Percentiles rank a stretch among this genome's conserved stretches.
Evolutionary conservation across 2,888 invertebrate species (phyloP).

Genomic region (Lasioglossum malachurum): DNA sequence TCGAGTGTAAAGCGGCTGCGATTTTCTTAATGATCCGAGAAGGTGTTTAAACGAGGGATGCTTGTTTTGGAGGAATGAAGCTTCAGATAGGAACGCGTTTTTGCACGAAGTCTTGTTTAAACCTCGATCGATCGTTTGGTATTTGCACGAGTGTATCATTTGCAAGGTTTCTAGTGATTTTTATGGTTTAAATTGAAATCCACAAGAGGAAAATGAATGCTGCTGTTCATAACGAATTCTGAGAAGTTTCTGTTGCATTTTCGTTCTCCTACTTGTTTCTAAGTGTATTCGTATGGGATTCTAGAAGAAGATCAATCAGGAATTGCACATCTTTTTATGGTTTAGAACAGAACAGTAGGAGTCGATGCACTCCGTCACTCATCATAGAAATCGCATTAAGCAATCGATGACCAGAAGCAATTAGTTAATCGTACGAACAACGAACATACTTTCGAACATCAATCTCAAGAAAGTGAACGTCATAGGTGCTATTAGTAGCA

Average conservation of each 20-base stretch:
- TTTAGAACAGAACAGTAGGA: not conserved
- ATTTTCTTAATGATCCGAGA: constrained; percentile 6
- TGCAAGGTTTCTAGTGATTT: not conserved
- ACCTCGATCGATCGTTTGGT: not conserved
- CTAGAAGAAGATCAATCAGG: too few relatives aligned
- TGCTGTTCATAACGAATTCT: not conserved
- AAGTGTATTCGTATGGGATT: not conserved
- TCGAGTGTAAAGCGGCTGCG: constrained; percentile 1
- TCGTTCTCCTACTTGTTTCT: not conserved
- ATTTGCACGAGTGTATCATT: not conserved
- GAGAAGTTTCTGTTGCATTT: not conserved
- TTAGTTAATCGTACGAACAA: not conserved
- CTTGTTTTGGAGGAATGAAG: not conserved
- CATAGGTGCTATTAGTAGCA: not conserved
- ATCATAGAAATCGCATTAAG: not conserved
- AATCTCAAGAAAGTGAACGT: not conserved
- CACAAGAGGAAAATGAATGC: too few relatives aligned
- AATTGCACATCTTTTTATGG: not conserved
- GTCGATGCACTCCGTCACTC: not conserved
- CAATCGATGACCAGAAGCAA: not conserved
- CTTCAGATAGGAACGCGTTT: not conserved
- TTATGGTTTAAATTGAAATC: not conserved
- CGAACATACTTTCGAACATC: not conserved
- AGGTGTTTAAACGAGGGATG: constrained; percentile 6
- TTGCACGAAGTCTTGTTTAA: not conserved